Evolutionary conservation across 2,797 vertebrate genomes (phyloP).

Genomic region (Pipistrellus pygmaeus): DNA sequence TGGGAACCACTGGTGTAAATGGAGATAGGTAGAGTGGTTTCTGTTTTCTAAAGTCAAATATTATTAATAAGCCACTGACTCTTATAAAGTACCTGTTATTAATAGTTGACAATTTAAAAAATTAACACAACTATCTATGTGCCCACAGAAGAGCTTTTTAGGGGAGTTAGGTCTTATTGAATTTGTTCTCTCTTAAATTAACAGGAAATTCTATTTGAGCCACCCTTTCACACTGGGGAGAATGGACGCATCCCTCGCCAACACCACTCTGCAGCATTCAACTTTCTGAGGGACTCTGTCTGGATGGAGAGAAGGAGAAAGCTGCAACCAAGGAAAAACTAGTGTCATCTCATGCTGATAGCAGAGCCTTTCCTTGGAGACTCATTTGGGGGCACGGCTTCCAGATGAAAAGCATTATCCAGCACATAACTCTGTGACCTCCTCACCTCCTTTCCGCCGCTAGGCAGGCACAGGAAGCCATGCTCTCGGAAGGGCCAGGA

Average conservation of each 20-base stretch:
- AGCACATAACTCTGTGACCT: rapidly evolving
- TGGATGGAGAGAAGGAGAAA: slow-evolving; percentile 10
- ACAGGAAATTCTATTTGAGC: slow-evolving; percentile 74
- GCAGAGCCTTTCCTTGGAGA: slow-evolving; percentile 22
- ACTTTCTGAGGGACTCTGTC: background rate
- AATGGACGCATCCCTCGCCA: background rate
- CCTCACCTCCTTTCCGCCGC: background rate
- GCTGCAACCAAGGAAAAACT: background rate
- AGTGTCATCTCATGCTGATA: background rate
- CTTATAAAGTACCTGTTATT: slow-evolving; percentile 17
- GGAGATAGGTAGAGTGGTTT: background rate
- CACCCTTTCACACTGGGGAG: background rate
- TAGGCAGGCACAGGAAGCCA: background rate
- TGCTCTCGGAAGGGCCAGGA: background rate
- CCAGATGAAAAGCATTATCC: background rate
- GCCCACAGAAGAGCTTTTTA: background rate
- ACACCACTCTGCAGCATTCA: background rate
- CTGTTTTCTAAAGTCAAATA: slow-evolving; percentile 38
- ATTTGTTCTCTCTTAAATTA: slow-evolving; percentile 16
- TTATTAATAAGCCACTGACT: background rate
- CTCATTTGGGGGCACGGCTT: background rate
- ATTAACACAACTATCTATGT: background rate
- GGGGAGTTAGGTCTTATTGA: background rate
- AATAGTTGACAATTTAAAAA: background rate
- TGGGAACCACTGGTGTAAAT: no score